Conservation (phyloP, 2,888 invertebrate genomes). For the Asteroscopus sphinx region DNA sequence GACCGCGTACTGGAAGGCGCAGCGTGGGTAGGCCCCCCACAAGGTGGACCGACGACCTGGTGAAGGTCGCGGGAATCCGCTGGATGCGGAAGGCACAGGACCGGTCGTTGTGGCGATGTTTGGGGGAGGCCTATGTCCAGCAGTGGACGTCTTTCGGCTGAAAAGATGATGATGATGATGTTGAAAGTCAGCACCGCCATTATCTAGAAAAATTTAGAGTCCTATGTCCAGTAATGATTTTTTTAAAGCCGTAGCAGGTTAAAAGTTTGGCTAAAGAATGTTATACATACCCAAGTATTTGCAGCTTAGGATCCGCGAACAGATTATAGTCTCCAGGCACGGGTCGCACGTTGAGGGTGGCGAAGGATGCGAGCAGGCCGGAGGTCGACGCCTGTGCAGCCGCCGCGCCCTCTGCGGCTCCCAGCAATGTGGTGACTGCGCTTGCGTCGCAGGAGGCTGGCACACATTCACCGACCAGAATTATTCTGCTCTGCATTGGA, state of each 20-base stretch:
- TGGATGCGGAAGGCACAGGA: no score
- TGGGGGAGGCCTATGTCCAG: no score
- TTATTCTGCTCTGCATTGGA: conserved; percentile 89
- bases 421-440: conserved; percentile 85
- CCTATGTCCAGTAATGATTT: neutral
- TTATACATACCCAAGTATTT: conserved; percentile 91
- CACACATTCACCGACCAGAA: conserved; percentile 93
- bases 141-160: no score
- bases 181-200: neutral
- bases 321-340: conserved; percentile 93
- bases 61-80: no score
- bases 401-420: conserved; percentile 75
- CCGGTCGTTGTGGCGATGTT: no score
- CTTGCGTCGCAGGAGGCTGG: conserved; percentile 91
- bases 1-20: no score
- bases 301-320: conserved; percentile 91
- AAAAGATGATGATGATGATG: no score
- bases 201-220: neutral
- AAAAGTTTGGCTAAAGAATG: neutral
- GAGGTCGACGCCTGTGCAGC: conserved; percentile 67
- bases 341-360: conserved; percentile 90
- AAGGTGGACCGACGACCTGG: no score
- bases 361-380: conserved; percentile 82
- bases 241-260: neutral
- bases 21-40: no score